Percentiles rank a stretch among this genome's conserved stretches.
Evolutionary conservation across 1,140 invertebrate species (phyloP).

Genomic region (Habropoda laboriosa): DNA sequence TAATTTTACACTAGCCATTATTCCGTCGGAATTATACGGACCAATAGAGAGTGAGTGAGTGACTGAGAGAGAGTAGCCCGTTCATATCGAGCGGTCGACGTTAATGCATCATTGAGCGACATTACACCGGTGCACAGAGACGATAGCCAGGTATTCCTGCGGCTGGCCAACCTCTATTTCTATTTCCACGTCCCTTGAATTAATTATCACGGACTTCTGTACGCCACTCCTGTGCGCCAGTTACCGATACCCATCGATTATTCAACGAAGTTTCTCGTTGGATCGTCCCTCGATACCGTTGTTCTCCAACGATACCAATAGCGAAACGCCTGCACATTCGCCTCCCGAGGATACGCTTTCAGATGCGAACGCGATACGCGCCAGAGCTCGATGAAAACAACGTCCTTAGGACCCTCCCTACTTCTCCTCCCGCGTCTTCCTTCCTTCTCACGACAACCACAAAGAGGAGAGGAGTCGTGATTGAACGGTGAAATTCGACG

Average conservation of each 20-base stretch:
- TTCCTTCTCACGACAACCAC: not conserved
- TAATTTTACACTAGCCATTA: constrained; percentile 44
- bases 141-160: constrained; percentile 1
- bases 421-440: too few species aligned
- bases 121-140: not conserved
- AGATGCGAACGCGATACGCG: constrained; percentile 1
- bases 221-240: constrained; percentile 33
- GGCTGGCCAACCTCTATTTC: constrained; percentile 33
- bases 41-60: too few species aligned
- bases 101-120: constrained; percentile 47
- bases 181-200: constrained; percentile 55
- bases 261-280: constrained; percentile 40
- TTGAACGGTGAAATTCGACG: not conserved
- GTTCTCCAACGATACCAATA: not conserved
- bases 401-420: not conserved
- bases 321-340: not conserved
- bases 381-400: not conserved
- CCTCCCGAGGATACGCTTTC: not conserved
- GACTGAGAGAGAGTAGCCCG: constrained; percentile 25
- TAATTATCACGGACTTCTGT: constrained; percentile 52
- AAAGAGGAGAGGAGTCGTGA: not conserved
- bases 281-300: constrained; percentile 25
- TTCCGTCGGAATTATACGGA: constrained; percentile 28
- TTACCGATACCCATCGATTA: constrained; percentile 55
- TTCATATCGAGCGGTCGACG: constrained; percentile 28